A percentile compares a stretch with the other conserved stretches of the same genome.
These are phyloP conservation scores for Carlito syrichta DNA, from an alignment of 2,113 vertebrate species.

Conservation along the genomic window DNA sequence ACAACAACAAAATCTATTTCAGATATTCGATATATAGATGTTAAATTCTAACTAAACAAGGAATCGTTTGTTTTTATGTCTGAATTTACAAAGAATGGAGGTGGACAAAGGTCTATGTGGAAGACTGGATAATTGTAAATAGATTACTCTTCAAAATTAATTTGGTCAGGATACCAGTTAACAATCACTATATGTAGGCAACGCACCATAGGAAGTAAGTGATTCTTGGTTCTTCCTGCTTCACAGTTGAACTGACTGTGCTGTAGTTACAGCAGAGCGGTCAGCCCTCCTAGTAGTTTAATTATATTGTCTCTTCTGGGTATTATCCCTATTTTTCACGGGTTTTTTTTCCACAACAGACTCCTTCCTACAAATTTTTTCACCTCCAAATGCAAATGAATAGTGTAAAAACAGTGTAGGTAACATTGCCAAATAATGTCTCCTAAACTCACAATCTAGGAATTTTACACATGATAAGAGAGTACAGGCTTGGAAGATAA, in stretches of 20 bases:
- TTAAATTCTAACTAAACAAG: neutral
- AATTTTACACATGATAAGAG: neutral
- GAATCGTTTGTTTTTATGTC: neutral
- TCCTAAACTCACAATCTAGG: neutral
- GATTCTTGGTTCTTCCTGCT: neutral
- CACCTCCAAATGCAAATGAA: neutral
- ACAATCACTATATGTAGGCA: too few relatives aligned
- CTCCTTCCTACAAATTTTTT: neutral
- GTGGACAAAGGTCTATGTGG: neutral
- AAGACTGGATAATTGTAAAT: neutral
- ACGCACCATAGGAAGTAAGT: neutral
- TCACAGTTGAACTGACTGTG: too few relatives aligned
- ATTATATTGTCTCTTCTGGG: neutral
- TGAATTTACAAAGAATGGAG: neutral
- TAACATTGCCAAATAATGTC: neutral
- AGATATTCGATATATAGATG: neutral
- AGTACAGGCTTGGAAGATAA: neutral
- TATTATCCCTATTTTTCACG: neutral
- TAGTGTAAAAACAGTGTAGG: neutral
- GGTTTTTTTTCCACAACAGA: neutral
- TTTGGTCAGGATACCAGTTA: neutral
- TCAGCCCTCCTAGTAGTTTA: neutral
- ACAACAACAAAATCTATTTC: neutral
- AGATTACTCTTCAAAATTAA: neutral
- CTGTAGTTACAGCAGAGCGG: accelerated